Base-by-base conservation (phyloP, 1,140 invertebrate genomes). In the Caenorhabditis brenneri region DNA sequence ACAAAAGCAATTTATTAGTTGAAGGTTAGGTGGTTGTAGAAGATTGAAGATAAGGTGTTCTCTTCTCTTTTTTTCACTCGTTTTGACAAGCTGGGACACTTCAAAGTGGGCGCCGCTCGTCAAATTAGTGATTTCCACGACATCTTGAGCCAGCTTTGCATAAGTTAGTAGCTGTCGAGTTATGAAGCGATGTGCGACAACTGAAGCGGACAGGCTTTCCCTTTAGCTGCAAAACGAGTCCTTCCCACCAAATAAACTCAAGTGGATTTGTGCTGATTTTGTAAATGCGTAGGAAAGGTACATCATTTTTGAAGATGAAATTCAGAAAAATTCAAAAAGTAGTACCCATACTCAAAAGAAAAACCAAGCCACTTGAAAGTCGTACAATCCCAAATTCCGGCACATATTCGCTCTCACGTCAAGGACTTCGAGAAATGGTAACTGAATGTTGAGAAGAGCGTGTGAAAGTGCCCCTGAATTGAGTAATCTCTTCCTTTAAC, bases 81-180 rank as follows among this genome's bases (percentile, higher is more conserved):
- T 74, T 74, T 39, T 74, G 65, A 42, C 65, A 65, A 65, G 29
- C 2, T 19, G 31, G 36, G 36, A 74, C 65, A 74, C 65, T 74
- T 74, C 65, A 74, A 74, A 74, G 65, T 74, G 65, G 36, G 65
- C 36, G 65, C 65, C 65, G 65, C 65, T 74, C 36, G 65, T 74
- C 65, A 74, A 74, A 74, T 74, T 74, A 74, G 65, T 74, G 65
- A 74, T 74, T 74, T 74, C 36, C 36, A 74, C 65, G 36, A 46
- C 65, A 74, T 74, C 36, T 74, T 74, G 65, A 74, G 65, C 65
- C 65, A 74, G 65, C 65, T 74, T 74, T 74, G 65, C 65, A 74
- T 74, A 74, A 74, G 65, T 74, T 42, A 74, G 65, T 74, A 74
- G 65, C 53, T 74, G 36, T 12, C 65, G 36, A 74, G 65, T 74